Conservation (phyloP, 2,797 vertebrate species). For the Lepilemur ruficaudatus region DNA sequence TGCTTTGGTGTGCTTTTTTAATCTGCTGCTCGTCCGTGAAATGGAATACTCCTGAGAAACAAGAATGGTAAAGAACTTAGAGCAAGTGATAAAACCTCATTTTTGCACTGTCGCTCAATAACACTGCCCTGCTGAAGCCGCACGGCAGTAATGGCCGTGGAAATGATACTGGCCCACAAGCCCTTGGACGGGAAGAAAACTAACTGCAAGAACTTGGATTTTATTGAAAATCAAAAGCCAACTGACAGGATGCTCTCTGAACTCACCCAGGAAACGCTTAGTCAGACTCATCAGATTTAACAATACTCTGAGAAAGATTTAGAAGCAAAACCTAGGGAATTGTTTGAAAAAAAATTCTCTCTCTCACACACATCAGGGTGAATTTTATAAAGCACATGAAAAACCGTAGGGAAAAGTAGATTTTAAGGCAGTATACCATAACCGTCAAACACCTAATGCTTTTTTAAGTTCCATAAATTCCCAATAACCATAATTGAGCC, state of each 20-base stretch:
- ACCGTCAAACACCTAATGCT: background rate
- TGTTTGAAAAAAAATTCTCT: background rate
- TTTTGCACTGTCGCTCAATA: background rate
- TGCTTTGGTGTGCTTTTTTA: background rate
- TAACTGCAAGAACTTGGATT: background rate
- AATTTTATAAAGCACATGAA: background rate
- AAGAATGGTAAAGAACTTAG: background rate
- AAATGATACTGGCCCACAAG: background rate
- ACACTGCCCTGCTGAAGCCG: background rate
- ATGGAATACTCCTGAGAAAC: background rate
- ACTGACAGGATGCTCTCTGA: background rate
- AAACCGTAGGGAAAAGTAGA: background rate
- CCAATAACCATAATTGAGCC: background rate
- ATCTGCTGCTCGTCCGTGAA: background rate
- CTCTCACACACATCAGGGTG: background rate
- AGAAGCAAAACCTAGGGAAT: conserved; percentile 12
- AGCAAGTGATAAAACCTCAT: background rate
- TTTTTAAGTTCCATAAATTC: conserved; percentile 29
- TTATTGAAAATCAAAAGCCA: conserved; percentile 63
- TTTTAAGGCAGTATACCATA: background rate
- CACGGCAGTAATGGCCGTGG: background rate
- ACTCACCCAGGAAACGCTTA: background rate
- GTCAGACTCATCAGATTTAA: background rate
- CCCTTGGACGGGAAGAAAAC: background rate
- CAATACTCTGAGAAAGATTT: background rate